Base-by-base conservation (phyloP, 1,140 invertebrate species). In the Dryas iulia region DNA sequence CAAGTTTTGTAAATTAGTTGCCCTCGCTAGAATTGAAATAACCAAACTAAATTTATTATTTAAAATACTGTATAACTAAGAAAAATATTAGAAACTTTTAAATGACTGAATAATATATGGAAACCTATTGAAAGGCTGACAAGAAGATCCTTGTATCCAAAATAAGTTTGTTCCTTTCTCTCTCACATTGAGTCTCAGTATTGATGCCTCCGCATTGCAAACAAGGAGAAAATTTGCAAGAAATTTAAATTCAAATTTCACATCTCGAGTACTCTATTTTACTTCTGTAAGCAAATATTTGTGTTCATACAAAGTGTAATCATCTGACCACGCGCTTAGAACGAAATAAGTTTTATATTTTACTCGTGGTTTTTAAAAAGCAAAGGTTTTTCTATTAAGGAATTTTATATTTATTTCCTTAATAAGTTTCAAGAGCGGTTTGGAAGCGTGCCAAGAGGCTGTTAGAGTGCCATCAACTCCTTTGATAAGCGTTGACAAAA, bases 391-490 rank as follows among this genome's bases (percentile, higher is more conserved):
- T 3, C 18, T 21, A 47, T 47, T 18, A 18, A 47, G 18, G 14
- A 47, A 47, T 18, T 18, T 47, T 47, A 47, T 47, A 47, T 47
- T 47, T 47, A 47, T 47, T 47, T 47, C 39, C 39, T 47, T 21
- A 47, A 47, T 21, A 47, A 47, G 7, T 47, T 47, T 47, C 7
- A 47, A 47, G 14, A 47, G 39, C 8, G 39, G 39, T 47, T 14
- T 47, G 39, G 14, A 47, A 47, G 39, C 39, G 39, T 47, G 39
- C 39, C 39, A 47, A 47, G 39, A 47, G 39, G 39, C 18, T 47
- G 39, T 47, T 47, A 47, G 39, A 47, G 39, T 47, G 39, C 39
- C 39, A 47, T 47, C 39, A 18, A 47, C 39, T 47, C 18, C 39
- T 47, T 47, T 47, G 39, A 47, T 21, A 47, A 47, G 6, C 39